Evolutionary conservation across 2,113 vertebrate species (phyloP), one percentile per base, ranked within the genome.

Genomic region (Noctilio leporinus): DNA sequence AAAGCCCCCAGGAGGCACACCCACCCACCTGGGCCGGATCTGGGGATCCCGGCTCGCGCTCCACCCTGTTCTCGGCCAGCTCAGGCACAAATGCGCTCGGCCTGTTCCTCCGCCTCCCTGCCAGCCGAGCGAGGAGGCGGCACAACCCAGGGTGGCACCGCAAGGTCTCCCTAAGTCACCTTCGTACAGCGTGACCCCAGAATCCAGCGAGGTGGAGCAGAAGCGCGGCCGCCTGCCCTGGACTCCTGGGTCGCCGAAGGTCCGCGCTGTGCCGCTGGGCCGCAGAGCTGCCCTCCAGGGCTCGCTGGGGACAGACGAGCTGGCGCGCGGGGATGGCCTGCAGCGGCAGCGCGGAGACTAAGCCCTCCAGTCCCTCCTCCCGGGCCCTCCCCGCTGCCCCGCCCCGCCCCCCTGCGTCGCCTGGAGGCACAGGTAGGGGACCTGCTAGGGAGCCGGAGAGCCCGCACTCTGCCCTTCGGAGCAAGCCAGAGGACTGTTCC

Each of bases 91-190:
- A 65, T 24, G 94, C 28, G 14, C 89, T 55, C 40, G 89, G 90
- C 96, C 96, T 85, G 77, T 30, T 75, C 77, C 82, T 85, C 57
- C 72, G 30, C 62, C 85, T 82, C 69, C 82, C 3, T 33, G 72
- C 80, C 76, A n/a, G 95, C 33, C 17, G 2, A 43, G 51, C 62
- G 3, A 3, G 40, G 43, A 90, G 87, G 93, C 57, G 43, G 93
- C 57, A 38, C 16, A 72, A 93, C 92, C 96, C 95, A 77, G 96
- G 64, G 95, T 93, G 86, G 92, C 91, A 55, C 96, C 30, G 67
- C 97, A 95, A 96, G 95, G 92, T 97, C 96, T 92, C 93, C 70
- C 33, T 10, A 91, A 95, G 96, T 96, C 97, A 94, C 96, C 96
- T 97, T 94, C 64, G 38, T 22, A 47, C 14, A 53, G 43, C 33